These are phyloP conservation scores for Tetragonisca angustula DNA, from an alignment of 2,888 invertebrate genomes.

Conservation along the genomic window DNA sequence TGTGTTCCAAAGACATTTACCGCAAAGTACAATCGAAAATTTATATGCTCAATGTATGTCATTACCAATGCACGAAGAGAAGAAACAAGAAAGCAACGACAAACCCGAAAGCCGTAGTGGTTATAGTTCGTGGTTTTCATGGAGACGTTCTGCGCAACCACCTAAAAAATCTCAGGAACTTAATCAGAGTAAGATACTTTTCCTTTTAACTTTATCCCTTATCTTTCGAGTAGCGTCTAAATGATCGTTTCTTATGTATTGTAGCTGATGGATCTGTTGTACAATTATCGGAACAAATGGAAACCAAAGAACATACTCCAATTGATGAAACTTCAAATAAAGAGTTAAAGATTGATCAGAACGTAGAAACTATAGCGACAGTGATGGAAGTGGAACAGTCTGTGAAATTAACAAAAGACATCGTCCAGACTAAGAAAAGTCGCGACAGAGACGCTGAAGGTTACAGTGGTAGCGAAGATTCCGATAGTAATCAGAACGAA, in stretches of 20 bases:
- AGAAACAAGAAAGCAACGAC: slow-evolving; percentile 72
- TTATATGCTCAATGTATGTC: slow-evolving; percentile 77
- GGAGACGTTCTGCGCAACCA: slow-evolving; percentile 83
- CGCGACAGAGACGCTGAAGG: slow-evolving; percentile 80
- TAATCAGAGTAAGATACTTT: slow-evolving; percentile 66
- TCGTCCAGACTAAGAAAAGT: slow-evolving; percentile 67
- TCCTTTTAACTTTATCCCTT: not conserved
- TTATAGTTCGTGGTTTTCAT: slow-evolving; percentile 86
- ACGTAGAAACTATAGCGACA: slow-evolving; percentile 31
- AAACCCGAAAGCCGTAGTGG: slow-evolving; percentile 76
- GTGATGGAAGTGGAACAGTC: slow-evolving; percentile 62
- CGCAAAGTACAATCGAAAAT: slow-evolving; percentile 85
- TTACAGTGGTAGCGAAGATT: slow-evolving; percentile 83
- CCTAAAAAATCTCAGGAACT: slow-evolving; percentile 76
- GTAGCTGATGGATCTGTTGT: slow-evolving; percentile 68
- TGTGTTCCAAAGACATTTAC: slow-evolving; percentile 93
- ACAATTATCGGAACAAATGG: slow-evolving; percentile 67
- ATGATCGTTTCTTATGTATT: slow-evolving; percentile 20
- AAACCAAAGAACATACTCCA: slow-evolving; percentile 59
- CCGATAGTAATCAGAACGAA: slow-evolving; percentile 81
- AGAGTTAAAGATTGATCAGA: slow-evolving; percentile 68
- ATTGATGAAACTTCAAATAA: slow-evolving; percentile 58
- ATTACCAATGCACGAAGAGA: slow-evolving; percentile 76
- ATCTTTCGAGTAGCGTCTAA: not conserved
- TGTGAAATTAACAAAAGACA: slow-evolving; percentile 65